Conservation (phyloP, 2,888 invertebrate genomes). For the Acrobasis repandana region DNA sequence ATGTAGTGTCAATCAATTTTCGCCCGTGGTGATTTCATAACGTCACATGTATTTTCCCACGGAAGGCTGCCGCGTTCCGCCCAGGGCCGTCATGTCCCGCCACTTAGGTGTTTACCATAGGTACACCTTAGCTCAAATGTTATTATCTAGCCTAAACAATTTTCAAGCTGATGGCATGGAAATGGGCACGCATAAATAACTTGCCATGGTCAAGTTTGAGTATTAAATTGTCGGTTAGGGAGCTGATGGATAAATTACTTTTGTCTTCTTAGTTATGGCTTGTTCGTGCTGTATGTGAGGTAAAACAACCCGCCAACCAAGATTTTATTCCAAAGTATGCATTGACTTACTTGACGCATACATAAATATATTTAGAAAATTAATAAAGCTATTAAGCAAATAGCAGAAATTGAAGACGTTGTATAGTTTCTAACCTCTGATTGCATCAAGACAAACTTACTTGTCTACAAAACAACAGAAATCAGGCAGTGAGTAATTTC, state of each 20-base stretch:
- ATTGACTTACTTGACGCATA: too few relatives aligned
- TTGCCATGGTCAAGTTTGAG: conserved; percentile 62
- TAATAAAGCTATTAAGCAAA: too few relatives aligned
- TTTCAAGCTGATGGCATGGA: conserved; percentile 71
- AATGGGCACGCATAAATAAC: conserved; percentile 78
- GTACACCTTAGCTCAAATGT: conserved; percentile 76
- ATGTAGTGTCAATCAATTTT: conserved; percentile 76
- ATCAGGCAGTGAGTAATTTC: conserved; percentile 71
- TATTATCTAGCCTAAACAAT: conserved; percentile 80
- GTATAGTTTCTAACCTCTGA: neutral
- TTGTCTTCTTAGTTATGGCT: conserved; percentile 28
- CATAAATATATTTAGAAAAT: too few relatives aligned
- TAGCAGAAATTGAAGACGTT: neutral
- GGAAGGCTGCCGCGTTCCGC: conserved; percentile 75
- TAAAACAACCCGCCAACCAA: neutral
- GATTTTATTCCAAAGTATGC: too few relatives aligned
- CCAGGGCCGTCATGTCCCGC: conserved; percentile 78
- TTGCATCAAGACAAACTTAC: neutral
- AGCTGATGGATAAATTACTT: conserved; percentile 44
- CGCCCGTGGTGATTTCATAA: conserved; percentile 75
- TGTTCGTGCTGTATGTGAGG: conserved; percentile 1
- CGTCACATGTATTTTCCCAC: conserved; percentile 80
- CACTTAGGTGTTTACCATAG: conserved; percentile 81
- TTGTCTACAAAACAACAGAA: conserved; percentile 58
- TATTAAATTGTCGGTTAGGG: conserved; percentile 60